Evolutionary conservation across 2,113 vertebrate species (phyloP).

Genomic region (Dromiciops gliroides): DNA sequence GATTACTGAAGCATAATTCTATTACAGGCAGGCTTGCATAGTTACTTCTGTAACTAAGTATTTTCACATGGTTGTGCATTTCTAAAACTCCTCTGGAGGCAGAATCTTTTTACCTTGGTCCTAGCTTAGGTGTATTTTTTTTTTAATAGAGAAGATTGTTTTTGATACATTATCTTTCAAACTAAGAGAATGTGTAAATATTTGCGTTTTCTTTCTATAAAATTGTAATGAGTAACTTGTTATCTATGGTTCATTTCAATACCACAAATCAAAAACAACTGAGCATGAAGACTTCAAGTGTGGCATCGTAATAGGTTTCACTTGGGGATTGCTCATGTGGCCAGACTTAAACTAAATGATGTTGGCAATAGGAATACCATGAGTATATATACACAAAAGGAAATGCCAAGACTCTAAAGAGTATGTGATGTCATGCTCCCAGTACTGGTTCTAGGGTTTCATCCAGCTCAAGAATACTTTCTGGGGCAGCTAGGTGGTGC

Average conservation of each 20-base stretch:
- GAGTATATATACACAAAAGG: slow-evolving; percentile 43
- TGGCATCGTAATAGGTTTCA: slow-evolving; percentile 39
- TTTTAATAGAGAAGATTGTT: slow-evolving; percentile 48
- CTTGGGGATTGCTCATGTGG: slow-evolving; percentile 36
- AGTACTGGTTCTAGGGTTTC: background rate
- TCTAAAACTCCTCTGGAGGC: slow-evolving; percentile 49
- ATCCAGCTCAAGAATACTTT: background rate
- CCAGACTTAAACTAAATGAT: slow-evolving; percentile 31
- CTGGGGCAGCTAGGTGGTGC: too few relatives aligned
- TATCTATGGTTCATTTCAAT: slow-evolving; percentile 56
- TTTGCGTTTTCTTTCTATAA: slow-evolving; percentile 30
- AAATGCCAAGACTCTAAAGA: slow-evolving; percentile 68
- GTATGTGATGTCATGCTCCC: background rate
- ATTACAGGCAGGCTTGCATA: slow-evolving; percentile 61
- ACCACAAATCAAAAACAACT: slow-evolving; percentile 50
- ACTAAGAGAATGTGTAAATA: slow-evolving; percentile 38
- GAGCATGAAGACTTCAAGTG: slow-evolving; percentile 23
- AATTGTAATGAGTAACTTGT: slow-evolving; percentile 32
- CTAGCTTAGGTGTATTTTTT: slow-evolving; percentile 39
- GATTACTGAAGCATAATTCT: slow-evolving; percentile 47
- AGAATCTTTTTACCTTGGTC: slow-evolving; percentile 28
- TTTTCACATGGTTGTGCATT: slow-evolving; percentile 48
- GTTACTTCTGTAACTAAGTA: slow-evolving; percentile 53
- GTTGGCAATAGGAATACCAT: slow-evolving; percentile 59
- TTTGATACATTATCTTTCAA: slow-evolving; percentile 43